Conservation (phyloP, 1,140 invertebrate genomes). For the Littorina saxatilis region DNA sequence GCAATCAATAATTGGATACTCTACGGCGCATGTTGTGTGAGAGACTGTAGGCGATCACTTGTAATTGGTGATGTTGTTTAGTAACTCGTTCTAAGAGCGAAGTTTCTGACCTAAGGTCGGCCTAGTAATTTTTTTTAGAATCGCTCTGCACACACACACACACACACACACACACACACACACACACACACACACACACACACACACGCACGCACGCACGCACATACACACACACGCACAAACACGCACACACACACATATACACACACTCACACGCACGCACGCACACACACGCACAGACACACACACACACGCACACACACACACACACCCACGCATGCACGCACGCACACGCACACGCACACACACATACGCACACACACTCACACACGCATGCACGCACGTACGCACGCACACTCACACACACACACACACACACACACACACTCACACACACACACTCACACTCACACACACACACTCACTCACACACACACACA, state of each 20-base stretch:
- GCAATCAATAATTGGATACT: too few species aligned
- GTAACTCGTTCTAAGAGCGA: too few species aligned
- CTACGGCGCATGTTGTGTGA: too few species aligned
- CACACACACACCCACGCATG: constrained; percentile 19
- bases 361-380: constrained; percentile 16
- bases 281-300: not conserved
- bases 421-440: not conserved
- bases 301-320: constrained; percentile 9
- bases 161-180: too few species aligned
- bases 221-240: not conserved
- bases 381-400: not conserved
- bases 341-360: constrained; percentile 22
- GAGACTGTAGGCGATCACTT: too few species aligned
- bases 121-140: too few species aligned
- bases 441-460: constrained; percentile 16
- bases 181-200: constrained; percentile 1
- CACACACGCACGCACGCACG: constrained; percentile 11
- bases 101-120: too few species aligned
- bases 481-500: too few species aligned
- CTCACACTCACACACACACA: not conserved
- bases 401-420: not conserved
- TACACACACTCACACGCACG: not conserved
- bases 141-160: too few species aligned
- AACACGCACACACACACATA: constrained; percentile 10
- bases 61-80: too few species aligned